These are phyloP conservation scores for Lasioglossum villosulum DNA, from an alignment of 2,888 invertebrate genomes.

Conservation along the genomic window DNA sequence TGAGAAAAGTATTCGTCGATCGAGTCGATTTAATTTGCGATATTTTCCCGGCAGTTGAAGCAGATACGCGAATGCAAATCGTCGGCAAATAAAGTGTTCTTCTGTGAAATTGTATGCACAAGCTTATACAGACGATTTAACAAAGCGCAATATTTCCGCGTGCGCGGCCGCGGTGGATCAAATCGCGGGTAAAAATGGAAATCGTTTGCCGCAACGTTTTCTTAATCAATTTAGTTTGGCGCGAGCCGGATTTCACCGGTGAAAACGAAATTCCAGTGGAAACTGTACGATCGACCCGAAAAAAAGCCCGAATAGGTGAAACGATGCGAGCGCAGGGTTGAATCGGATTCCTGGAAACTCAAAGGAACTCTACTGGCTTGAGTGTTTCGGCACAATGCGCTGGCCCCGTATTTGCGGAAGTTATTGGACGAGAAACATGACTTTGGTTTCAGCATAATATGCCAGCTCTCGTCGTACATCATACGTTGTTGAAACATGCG, in stretches of 20 bases:
- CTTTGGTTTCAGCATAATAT: constrained; percentile 12
- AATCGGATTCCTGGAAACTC: background rate
- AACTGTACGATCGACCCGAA: background rate
- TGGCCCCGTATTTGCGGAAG: constrained; percentile 10
- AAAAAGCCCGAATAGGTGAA: background rate
- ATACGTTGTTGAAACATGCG: background rate
- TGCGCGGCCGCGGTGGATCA: background rate
- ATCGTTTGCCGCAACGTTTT: background rate
- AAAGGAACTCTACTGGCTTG: background rate
- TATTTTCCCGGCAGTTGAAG: background rate
- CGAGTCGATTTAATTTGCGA: background rate
- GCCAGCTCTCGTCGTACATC: background rate
- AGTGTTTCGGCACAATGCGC: constrained; percentile 9
- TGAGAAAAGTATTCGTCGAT: background rate
- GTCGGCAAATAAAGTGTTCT: background rate
- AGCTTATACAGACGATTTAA: background rate
- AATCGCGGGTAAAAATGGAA: background rate
- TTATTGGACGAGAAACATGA: constrained; percentile 15
- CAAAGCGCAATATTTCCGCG: background rate
- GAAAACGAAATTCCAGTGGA: background rate
- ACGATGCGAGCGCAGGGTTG: background rate
- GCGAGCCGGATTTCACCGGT: background rate
- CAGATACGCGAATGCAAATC: background rate
- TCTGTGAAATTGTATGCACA: background rate
- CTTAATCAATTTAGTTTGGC: background rate